Evolutionary conservation across 2,797 vertebrate genomes (phyloP), one percentile per base, ranked within the genome.

Genomic region (Fistularia commersonii): DNA sequence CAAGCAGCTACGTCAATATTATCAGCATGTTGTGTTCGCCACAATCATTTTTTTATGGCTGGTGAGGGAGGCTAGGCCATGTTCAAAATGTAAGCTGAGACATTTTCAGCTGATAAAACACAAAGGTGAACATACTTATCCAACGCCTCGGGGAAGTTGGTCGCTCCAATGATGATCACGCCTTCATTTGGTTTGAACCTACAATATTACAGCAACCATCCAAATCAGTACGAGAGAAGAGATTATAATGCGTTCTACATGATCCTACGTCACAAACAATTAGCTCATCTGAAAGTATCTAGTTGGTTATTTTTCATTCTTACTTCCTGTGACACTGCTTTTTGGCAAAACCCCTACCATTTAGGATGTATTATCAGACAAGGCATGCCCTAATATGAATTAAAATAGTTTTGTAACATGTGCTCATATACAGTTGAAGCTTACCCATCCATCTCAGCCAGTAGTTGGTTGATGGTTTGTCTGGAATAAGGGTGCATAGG

Each of bases 361-460:
- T n/a, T n/a, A n/a, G n/a, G n/a, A n/a, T n/a, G n/a, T n/a, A n/a
- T n/a, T n/a, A n/a, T n/a, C n/a, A n/a, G n/a, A n/a, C n/a, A n/a
- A n/a, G n/a, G n/a, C 23, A 23, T 23, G 23, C 23, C 23, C 23
- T 23, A 23, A 23, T 4, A 23, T 23, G 23, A 23, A 23, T 23
- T 23, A 23, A 23, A 23, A 23, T 23, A 23, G 4, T 23, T 4
- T 23, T 23, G 23, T 14, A 14, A 4, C 32, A 34, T 1, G 10
- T 48, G 8, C 7, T 3, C 37, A 3, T 8, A 7, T 38, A 0
- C 39, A 12, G 47, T 33, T 0, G 11, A 9, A 45, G 0, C 45
- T 74, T 91, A 98, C 97, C 97, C 97, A 62, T 99, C 97, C 96
- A 99, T 98, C 87, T 99, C 97, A 62, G 97, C 97, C 69, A 99